Evolutionary conservation across 1,140 invertebrate genomes (phyloP), one percentile per base, ranked within the genome.

Genomic region (Anadara kagoshimensis): DNA sequence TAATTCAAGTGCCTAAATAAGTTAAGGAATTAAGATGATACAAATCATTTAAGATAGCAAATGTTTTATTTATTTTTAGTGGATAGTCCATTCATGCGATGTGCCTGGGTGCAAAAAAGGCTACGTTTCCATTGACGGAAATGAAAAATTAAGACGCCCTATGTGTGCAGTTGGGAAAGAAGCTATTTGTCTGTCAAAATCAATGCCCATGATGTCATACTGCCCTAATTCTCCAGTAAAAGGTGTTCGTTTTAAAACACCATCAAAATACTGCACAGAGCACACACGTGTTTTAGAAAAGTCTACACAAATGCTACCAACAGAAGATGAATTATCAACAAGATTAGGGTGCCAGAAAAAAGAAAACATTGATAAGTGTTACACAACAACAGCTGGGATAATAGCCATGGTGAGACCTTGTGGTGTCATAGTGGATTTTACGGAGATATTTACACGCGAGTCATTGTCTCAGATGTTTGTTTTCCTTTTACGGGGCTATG

Each of bases 91-190:
- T 53, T 14, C 22, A 53, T 53, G 51, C 22, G 51, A 53, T n/a
- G 51, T 53, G 16, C 16, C 16, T n/a, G 51, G 51, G 22, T 53
- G 51, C n/a, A 53, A 53, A 20, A 20, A 53, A 20, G 51, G 51
- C 16, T 53, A 53, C 51, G 51, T 53, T n/a, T n/a, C 51, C 22
- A 53, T 53, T n/a, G 51, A 53, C 51, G 51, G 51, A n/a, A 53
- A 53, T 53, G 51, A 53, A 53, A 53, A 53, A 20, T 20, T 53
- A 14, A 53, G 51, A 20, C 51, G 51, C 16, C 16, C 16, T n/a
- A 53, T 53, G 22, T 53, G 51, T 53, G 51, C 51, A n/a, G 51
- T n/a, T n/a, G 22, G 51, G 16, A 20, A 20, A 53, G 51, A 53
- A 53, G 22, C 16, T 14, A 5, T 53, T n/a, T n/a, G 16, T 53